Percentiles rank a stretch among this genome's conserved stretches.
Evolutionary conservation across 1,140 invertebrate species (phyloP).

Genomic region (Heliconius hewitsoni): DNA sequence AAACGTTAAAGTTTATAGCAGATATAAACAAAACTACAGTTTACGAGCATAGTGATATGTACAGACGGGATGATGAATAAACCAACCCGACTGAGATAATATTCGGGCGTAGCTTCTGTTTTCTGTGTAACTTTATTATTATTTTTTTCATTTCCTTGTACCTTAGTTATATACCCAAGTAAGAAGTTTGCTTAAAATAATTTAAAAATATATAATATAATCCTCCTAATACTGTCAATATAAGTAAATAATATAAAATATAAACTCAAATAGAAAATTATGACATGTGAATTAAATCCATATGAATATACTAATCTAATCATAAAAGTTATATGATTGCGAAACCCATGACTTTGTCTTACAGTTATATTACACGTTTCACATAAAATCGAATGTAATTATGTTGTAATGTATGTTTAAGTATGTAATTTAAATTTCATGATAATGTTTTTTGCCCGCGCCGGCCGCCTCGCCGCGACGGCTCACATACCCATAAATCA

Average conservation of each 20-base stretch:
- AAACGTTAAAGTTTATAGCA: constrained; percentile 30
- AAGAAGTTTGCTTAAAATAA: background rate
- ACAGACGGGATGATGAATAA: constrained; percentile 28
- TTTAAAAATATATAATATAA: background rate
- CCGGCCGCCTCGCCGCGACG: constrained; percentile 16
- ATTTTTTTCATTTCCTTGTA: background rate
- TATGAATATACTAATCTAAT: background rate
- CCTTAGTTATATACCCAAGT: background rate
- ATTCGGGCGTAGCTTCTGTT: constrained; percentile 1
- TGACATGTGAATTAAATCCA: background rate
- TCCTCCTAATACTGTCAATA: background rate
- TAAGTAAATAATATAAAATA: no score
- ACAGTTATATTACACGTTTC: constrained; percentile 8
- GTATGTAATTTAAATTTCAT: constrained; percentile 16
- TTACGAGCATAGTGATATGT: constrained; percentile 32
- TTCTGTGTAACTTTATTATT: constrained; percentile 12
- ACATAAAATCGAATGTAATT: constrained; percentile 7
- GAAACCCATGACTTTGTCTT: background rate
- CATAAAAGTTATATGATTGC: background rate
- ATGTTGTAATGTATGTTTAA: constrained; percentile 10
- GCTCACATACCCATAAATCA: constrained; percentile 27
- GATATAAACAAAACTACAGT: constrained; percentile 35
- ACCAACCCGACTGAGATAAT: constrained; percentile 17
- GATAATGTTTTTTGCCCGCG: constrained; percentile 21
- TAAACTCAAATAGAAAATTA: background rate